These are phyloP conservation scores for Aegypius monachus DNA, from an alignment of 2,113 vertebrate genomes.

Conservation along the genomic window DNA sequence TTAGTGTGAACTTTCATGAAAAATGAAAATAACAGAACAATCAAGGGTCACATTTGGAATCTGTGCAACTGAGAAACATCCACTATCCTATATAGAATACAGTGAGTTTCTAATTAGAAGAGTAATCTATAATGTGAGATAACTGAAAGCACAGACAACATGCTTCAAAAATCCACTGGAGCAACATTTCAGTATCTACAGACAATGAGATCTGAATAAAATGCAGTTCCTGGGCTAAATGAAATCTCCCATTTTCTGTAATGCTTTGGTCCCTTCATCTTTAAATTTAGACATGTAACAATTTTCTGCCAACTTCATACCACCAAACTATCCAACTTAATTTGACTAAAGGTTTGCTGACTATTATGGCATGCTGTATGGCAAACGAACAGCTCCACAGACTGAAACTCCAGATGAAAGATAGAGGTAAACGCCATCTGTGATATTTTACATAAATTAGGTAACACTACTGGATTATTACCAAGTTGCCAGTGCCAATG, in stretches of 20 bases:
- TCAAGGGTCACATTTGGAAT: neutral
- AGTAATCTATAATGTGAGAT: neutral
- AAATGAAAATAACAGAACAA: neutral
- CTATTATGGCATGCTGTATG: neutral
- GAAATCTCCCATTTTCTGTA: neutral
- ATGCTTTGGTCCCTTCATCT: neutral
- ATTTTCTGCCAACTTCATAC: neutral
- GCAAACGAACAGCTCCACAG: neutral
- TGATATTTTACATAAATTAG: neutral
- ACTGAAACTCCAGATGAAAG: neutral
- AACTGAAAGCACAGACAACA: neutral
- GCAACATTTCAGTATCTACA: neutral
- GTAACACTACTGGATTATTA: neutral
- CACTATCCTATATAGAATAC: neutral
- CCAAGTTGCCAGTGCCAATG: neutral
- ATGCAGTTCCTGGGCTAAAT: neutral
- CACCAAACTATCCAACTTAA: neutral
- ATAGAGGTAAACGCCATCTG: neutral
- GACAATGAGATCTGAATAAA: neutral
- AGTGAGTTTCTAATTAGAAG: neutral
- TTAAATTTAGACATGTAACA: neutral
- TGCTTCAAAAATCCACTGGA: neutral
- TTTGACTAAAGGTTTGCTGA: neutral
- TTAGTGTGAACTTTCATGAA: neutral
- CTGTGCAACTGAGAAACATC: neutral